These are phyloP conservation scores for Gavialis gangeticus DNA, from an alignment of 2,113 vertebrate species.

Conservation along the genomic window DNA sequence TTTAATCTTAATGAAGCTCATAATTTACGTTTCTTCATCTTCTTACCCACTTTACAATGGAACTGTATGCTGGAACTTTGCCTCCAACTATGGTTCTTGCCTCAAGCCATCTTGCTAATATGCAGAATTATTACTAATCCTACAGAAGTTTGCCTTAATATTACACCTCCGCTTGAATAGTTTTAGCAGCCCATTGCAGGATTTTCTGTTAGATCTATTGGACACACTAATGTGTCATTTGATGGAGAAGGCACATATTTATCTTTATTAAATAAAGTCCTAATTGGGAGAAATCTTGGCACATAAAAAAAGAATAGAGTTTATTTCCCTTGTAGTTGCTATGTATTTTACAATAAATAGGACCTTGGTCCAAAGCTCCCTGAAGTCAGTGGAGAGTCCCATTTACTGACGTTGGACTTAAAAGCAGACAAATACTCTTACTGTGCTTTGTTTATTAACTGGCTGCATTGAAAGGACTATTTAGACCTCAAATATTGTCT, in stretches of 20 bases:
- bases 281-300: background rate
- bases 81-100: background rate
- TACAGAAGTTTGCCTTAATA: background rate
- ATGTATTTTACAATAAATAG: background rate
- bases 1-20: background rate
- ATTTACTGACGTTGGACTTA: background rate
- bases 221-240: fast-evolving
- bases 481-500: constrained; percentile 44
- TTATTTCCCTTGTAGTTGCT: background rate
- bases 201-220: background rate
- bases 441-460: constrained; percentile 23
- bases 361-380: background rate
- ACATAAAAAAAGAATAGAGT: background rate
- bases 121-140: background rate
- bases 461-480: background rate
- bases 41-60: background rate
- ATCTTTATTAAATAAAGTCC: background rate
- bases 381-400: background rate
- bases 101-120: background rate
- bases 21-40: background rate
- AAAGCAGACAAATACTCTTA: background rate
- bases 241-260: background rate
- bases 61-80: background rate
- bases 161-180: background rate
- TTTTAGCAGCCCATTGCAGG: background rate